Evolutionary conservation across 30 jellyfish, hydroid and myxozoan species (phyloP).

Genomic region (Chrysaora quinquecirrha): DNA sequence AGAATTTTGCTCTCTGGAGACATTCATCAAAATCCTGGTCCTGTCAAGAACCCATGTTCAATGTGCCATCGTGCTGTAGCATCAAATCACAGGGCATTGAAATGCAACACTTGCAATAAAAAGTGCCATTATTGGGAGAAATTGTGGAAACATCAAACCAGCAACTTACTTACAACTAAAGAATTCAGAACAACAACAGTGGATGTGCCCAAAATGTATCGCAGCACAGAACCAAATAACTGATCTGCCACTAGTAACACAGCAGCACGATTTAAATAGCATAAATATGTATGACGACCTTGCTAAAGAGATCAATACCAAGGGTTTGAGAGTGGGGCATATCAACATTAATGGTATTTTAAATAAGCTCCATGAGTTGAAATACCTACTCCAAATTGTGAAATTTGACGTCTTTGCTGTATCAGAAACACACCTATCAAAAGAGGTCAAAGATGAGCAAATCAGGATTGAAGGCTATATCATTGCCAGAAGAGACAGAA

Average conservation of each 20-base stretch:
- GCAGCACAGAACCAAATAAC: no score
- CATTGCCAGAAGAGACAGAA: background rate
- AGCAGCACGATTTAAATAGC: no score
- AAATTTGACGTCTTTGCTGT: slow-evolving; percentile 6
- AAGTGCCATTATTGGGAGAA: background rate
- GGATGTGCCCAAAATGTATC: no score
- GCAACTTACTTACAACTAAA: no score
- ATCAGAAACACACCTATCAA: background rate
- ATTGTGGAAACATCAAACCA: slow-evolving; percentile 13
- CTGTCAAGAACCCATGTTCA: slow-evolving; percentile 20
- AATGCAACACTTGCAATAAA: slow-evolving; percentile 9
- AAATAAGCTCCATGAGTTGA: slow-evolving; percentile 24
- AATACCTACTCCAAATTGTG: slow-evolving; percentile 30
- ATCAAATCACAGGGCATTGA: background rate
- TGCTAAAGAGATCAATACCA: no score
- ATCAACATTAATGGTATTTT: slow-evolving; percentile 49
- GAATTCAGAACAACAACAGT: no score
- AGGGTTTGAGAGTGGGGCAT: slow-evolving; percentile 31
- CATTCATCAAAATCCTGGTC: slow-evolving; percentile 10
- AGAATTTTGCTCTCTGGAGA: background rate
- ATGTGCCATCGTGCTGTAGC: slow-evolving; percentile 8
- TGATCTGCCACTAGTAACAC: no score
- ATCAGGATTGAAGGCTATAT: slow-evolving; percentile 2
- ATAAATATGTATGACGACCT: no score
- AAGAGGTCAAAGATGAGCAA: background rate